Evolutionary conservation across 2,113 vertebrate genomes (phyloP), one percentile per base, ranked within the genome.

Genomic region (Apaloderma vittatum): DNA sequence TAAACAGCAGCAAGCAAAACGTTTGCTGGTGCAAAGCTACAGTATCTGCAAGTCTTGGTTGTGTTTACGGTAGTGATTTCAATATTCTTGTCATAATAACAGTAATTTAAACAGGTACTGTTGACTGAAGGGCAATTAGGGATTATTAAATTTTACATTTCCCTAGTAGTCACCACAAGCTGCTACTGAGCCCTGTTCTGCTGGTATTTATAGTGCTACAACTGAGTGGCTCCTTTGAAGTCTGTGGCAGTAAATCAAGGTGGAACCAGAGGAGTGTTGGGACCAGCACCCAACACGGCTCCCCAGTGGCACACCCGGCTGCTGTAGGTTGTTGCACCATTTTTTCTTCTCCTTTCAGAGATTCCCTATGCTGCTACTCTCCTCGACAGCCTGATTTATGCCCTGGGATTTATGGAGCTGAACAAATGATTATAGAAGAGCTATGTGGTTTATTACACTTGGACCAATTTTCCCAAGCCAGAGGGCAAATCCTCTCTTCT

Each of bases 301-400:
- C 27, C 48, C 37, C 3, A 1, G 30, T 4, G 0, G 18, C 0
- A 0, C 21, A 34, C 46, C 7, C 1, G 46, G 21, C 2, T 34
- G 75, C 54, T 65, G 37, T 20, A 68, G 19, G 45, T 63, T 49
- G 24, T 73, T 22, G 0, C 30, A 61, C n/a, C 2, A 0, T 0
- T 46, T 75, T 54, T 55, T 46, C 40, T 61, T 12, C 37, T 92
- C 45, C 57, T 93, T 9, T 32, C 55, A 55, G 46, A 54, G 72
- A 66, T 92, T 66, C 91, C 91, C 72, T 74, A 4, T 48, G 43
- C n/a, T 83, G 82, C 65, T 75, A 6, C 37, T 76, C 74, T 93
- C 88, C 59, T 61, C 2, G 8, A 40, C 74, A 93, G 72, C 29
- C 40, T 93, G 63, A 86, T 67, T 92, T 75, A 68, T 57, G 71